Conservation (phyloP, 2,113 vertebrate species). For the Cololabis saira region DNA sequence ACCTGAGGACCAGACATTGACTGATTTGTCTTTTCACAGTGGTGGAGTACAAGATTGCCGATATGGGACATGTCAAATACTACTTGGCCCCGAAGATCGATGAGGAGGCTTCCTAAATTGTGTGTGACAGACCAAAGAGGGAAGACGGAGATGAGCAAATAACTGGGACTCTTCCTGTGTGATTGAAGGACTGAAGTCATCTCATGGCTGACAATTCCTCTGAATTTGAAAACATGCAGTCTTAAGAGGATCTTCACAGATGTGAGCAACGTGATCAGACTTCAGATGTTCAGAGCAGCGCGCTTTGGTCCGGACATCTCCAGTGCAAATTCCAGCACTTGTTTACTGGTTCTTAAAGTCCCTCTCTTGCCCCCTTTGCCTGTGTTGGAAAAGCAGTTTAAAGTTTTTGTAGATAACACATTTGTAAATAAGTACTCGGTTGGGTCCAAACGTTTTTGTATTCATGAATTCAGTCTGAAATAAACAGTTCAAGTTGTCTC, state of each 20-base stretch:
- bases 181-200: conserved; percentile 22
- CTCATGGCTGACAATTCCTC: not conserved
- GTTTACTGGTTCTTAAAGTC: conserved; percentile 5
- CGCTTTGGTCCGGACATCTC: conserved; percentile 8
- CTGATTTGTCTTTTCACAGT: conserved; percentile 76
- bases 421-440: conserved; percentile 76
- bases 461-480: conserved; percentile 59
- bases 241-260: not conserved
- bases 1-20: not conserved
- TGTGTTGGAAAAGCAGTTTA: conserved; percentile 21
- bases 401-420: conserved; percentile 75
- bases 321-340: conserved; percentile 33
- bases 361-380: conserved; percentile 23
- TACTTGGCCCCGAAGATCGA: conserved; percentile 99
- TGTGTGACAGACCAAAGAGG: not conserved
- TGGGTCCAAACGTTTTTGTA: conserved; percentile 64
- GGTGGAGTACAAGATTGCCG: conserved; percentile 98
- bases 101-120: conserved; percentile 89
- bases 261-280: not conserved
- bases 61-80: conserved; percentile 98
- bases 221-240: conserved; percentile 21
- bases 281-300: conserved; percentile 9
- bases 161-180: conserved; percentile 29
- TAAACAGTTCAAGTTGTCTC: conserved; percentile 56
- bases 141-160: conserved; percentile 18